Percentiles rank a stretch among this genome's conserved stretches.
phyloP scores from a whole-genome alignment of 2,888 invertebrate species.

The Panzeria rudis region DNA sequence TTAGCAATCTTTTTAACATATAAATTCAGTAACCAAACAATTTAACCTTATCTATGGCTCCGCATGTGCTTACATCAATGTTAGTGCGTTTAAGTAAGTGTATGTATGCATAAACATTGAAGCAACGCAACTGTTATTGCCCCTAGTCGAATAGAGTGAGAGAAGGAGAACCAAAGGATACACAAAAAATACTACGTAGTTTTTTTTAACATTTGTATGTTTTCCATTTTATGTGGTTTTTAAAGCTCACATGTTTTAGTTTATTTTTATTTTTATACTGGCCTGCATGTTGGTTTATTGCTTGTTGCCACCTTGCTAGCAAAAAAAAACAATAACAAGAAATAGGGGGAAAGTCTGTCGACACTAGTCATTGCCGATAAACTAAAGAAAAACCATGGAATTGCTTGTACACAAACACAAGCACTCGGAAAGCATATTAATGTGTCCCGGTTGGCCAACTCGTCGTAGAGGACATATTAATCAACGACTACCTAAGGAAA shows the following conservation, averaged over 20 bases:
- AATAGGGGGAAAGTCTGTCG: constrained; percentile 44
- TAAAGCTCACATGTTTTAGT: constrained; percentile 47
- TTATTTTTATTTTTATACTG: constrained; percentile 11
- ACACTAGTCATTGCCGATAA: constrained; percentile 50
- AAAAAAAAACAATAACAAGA: background rate
- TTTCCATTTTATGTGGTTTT: constrained; percentile 64
- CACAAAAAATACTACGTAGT: background rate
- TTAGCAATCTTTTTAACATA: constrained; percentile 22
- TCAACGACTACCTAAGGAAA: no score
- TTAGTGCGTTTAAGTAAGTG: background rate
- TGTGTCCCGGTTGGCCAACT: no score
- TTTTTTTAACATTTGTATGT: constrained; percentile 45
- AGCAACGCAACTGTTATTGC: background rate
- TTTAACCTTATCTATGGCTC: constrained; percentile 6
- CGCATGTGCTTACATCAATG: background rate
- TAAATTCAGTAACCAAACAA: constrained; percentile 48
- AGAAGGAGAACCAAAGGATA: background rate
- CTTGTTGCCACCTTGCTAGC: constrained; percentile 65
- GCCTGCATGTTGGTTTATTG: constrained; percentile 59
- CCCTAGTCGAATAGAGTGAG: constrained; percentile 15
- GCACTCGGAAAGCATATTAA: background rate
- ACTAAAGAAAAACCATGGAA: constrained; percentile 28
- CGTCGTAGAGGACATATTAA: no score
- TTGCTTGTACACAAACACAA: constrained; percentile 23
- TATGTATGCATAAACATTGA: background rate